Evolutionary conservation across 2,113 vertebrate genomes (phyloP), one percentile per base, ranked within the genome.

Genomic region (Myotis yumanensis): DNA sequence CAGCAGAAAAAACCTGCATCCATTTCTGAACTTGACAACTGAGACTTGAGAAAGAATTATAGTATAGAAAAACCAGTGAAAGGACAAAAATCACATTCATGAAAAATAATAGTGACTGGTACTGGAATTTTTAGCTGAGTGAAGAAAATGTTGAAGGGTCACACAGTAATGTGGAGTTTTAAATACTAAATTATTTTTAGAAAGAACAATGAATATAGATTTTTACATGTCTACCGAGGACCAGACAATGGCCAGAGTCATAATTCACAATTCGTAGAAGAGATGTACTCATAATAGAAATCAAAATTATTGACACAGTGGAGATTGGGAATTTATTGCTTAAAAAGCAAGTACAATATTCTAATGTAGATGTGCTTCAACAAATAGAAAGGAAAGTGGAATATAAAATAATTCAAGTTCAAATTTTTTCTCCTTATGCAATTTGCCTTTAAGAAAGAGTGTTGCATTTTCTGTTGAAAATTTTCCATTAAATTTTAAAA

Each of bases 391-490:
- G 7, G 2, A 52, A 84, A 18, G 1, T 84, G 12, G 14, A 75
- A 40, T 37, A 93, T 15, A 86, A 90, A 48, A 88, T 14, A 69
- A 77, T 30, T 46, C 28, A 95, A 85, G 35, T 23, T 10, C 4
- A 43, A 71, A 35, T 66, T 54, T 92, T 35, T 28, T 59, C 5
- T 40, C 40, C 73, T 4, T 51, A 80, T 87, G 22, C 7, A 90
- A 52, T 66, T 32, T 66, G 93, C 37, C 7, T 81, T 90, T 79
- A 84, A 93, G 30, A 89, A 84, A 68, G 20, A 75, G 20, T 86
- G 18, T 30, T 86, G 25, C 35, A 92, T 90, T 87, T 68, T 69
- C 17, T 35, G 6, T 3, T 48, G 5, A 79, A 85, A 92, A 92
- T 22, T 81, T 81, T 77, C 35, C 12, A 40, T 23, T 90, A n/a